Evolutionary conservation across 2,888 invertebrate genomes (phyloP).

Genomic region (Rhyacophila evoluta): DNA sequence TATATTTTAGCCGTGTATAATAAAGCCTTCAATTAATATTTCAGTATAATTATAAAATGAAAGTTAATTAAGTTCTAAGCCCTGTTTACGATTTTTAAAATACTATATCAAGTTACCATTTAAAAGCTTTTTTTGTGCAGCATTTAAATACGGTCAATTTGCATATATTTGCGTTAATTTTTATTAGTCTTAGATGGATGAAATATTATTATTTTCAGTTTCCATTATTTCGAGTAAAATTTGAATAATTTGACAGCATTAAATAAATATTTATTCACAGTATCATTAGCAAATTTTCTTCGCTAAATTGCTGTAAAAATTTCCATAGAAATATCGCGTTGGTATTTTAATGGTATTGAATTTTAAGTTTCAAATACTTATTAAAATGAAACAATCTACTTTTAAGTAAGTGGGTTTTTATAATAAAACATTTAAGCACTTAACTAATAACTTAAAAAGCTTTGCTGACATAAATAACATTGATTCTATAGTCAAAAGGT

Average conservation of each 20-base stretch:
- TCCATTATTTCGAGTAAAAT: background rate
- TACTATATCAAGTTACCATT: background rate
- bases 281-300: constrained; percentile 9
- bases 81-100: background rate
- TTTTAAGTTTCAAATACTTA: no score
- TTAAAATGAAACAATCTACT: no score
- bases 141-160: constrained; percentile 32
- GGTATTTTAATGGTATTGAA: background rate
- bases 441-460: no score
- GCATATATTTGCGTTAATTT: constrained; percentile 33
- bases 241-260: background rate
- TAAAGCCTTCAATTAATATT: no score
- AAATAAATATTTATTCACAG: background rate
- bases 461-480: no score
- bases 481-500: no score
- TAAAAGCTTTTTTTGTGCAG: background rate
- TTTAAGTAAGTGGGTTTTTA: no score
- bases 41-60: no score
- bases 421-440: no score
- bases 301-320: background rate
- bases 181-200: background rate
- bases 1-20: no score
- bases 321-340: background rate
- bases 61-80: no score
- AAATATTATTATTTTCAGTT: constrained; percentile 23